Evolutionary conservation across 2,113 vertebrate species (phyloP).

Genomic region (Lasiurus cinereus): DNA sequence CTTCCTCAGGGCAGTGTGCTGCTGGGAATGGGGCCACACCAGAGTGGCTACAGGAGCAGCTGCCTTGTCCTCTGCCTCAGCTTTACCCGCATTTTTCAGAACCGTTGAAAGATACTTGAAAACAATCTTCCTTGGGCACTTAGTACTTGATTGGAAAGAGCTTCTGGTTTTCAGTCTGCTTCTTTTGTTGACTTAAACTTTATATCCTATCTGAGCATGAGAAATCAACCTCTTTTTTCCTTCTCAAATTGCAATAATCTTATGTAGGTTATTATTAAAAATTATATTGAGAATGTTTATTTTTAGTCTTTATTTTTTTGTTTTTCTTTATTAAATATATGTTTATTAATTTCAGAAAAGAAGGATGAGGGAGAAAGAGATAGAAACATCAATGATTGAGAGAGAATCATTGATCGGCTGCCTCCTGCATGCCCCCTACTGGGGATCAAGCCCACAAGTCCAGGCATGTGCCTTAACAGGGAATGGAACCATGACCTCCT

Average conservation of each 20-base stretch:
- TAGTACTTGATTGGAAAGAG: neutral
- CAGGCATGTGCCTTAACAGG: no score
- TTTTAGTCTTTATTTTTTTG: neutral
- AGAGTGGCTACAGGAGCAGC: neutral
- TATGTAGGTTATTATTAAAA: neutral
- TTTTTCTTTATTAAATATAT: no score
- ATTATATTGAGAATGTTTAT: constrained; percentile 9
- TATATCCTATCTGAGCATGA: neutral
- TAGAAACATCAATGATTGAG: no score
- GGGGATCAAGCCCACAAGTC: no score
- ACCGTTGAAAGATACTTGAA: neutral
- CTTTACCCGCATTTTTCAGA: neutral
- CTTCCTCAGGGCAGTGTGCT: neutral
- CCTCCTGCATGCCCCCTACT: no score
- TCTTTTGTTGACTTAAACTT: constrained; percentile 1
- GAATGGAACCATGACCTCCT: no score
- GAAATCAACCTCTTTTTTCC: neutral
- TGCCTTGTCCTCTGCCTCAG: neutral
- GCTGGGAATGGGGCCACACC: neutral
- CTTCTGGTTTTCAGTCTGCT: neutral
- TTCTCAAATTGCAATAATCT: neutral
- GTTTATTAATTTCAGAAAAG: no score
- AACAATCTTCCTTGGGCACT: neutral
- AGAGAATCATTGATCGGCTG: no score
- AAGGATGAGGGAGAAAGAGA: no score